Base-by-base conservation (phyloP, 2,113 vertebrate genomes). In the Neolamprologus toae region DNA sequence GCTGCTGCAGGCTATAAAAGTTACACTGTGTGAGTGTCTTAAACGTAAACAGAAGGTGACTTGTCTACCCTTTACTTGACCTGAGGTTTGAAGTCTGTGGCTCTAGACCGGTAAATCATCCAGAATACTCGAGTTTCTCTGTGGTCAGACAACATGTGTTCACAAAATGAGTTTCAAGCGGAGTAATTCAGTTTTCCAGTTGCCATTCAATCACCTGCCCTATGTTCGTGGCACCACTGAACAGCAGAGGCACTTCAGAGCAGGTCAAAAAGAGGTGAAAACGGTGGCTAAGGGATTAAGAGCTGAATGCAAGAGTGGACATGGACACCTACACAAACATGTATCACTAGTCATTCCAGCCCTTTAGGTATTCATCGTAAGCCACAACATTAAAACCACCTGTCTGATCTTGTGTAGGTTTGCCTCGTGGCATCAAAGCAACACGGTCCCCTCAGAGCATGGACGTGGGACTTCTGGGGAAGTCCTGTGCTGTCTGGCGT, bases 201-300 rank as follows among this genome's bases (percentile, higher is more conserved):
- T 86, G 81, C 57, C 83, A 63, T 90, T 92, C 85, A 82, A 84
- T 92, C 85, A 84, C 49, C 71, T 61, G 57, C 51, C 13, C 35
- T 45, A 3, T 81, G 53, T 84, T 88, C 63, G 79, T 80, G 63
- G 82, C 26, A 88, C 23, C 71, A 26, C 66, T 86, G 81, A 90
- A 40, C 55, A 86, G 80, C 85, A 78, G 84, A 80, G 55, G 59
- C 82, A 81, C 80, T 90, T 86, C 33, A 87, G 80, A 82, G 80
- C 16, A 79, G 92, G 83, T 88, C 87, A 83, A 42, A 89, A 80
- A 55, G 87, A 90, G 87, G 91, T 88, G 68, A 86, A 83, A 80
- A 63, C 21, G 9, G 45, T 88, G 79, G 83, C 78, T 81, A 11
- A 23, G 33, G 53, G 47, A 86, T 57, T 78, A 84, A 85, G 31